These are phyloP conservation scores for Enteromius unitaeniatus DNA, from an alignment of 2,797 vertebrate species.

Conservation along the genomic window DNA sequence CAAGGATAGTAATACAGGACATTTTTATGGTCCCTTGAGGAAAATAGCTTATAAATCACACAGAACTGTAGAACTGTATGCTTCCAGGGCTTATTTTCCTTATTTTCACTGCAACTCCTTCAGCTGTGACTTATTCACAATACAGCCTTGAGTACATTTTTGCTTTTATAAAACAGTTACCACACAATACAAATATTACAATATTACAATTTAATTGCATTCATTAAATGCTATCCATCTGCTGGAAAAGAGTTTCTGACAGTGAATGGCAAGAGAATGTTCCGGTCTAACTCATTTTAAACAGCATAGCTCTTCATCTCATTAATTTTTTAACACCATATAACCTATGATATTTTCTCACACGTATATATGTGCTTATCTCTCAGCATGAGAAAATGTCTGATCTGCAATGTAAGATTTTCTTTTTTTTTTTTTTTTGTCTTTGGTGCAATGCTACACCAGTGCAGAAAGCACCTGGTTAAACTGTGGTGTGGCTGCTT, in stretches of 20 bases:
- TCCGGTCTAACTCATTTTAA: neutral
- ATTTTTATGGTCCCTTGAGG: neutral
- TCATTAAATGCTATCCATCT: neutral
- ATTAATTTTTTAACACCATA: neutral
- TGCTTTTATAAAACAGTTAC: neutral
- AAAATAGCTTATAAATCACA: neutral
- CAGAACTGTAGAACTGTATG: neutral
- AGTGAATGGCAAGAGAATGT: neutral
- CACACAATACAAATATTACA: neutral
- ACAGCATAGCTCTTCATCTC: neutral
- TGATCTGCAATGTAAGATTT: neutral
- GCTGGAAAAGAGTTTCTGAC: neutral
- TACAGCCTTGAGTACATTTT: neutral
- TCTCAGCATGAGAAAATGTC: neutral
- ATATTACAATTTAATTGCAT: neutral
- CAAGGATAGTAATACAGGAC: neutral
- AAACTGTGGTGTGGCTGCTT: neutral
- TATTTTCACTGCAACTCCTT: neutral
- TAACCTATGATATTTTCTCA: neutral
- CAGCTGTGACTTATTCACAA: neutral
- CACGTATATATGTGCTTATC: neutral
- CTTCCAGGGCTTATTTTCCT: slow-evolving; percentile 21
- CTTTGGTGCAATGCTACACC: too few species aligned
- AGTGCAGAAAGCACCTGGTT: too few species aligned
- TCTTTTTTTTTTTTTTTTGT: too few species aligned